phyloP scores from a whole-genome alignment of 1,140 invertebrate genomes.

The Colletes latitarsis region DNA sequence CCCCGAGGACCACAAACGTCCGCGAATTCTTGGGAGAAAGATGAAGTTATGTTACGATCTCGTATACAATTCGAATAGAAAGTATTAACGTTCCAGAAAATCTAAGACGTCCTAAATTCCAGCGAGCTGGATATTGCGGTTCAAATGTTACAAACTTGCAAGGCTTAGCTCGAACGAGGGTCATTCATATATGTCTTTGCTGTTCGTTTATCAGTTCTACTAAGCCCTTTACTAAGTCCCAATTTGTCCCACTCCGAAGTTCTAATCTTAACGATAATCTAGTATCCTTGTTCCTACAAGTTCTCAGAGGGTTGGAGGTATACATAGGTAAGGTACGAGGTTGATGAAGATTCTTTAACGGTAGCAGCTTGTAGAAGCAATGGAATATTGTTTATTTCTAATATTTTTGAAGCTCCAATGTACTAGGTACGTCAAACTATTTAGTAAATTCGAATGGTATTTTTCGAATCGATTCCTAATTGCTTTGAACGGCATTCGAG shows the following conservation, averaged over 20 bases:
- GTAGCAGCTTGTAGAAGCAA: too few species aligned
- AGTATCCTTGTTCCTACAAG: not conserved
- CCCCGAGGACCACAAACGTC: too few species aligned
- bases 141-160: not conserved
- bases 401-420: too few species aligned
- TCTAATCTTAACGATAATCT: constrained; percentile 8
- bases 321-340: not conserved
- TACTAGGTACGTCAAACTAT: too few species aligned
- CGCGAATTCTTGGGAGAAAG: too few species aligned
- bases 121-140: not conserved
- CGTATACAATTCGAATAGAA: not conserved
- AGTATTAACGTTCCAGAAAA: not conserved
- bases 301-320: not conserved
- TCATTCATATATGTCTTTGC: not conserved
- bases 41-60: not conserved
- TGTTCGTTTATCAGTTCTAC: not conserved
- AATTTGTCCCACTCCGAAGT: constrained; percentile 3
- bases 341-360: not conserved
- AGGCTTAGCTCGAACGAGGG: not conserved
- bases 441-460: too few species aligned
- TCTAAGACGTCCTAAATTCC: not conserved
- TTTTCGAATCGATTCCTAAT: too few species aligned
- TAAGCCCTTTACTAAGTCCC: not conserved
- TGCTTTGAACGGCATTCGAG: too few species aligned
- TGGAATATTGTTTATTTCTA: too few species aligned